These are phyloP conservation scores for Orchestes rusci DNA, from an alignment of 2,888 invertebrate species.

Conservation along the genomic window DNA sequence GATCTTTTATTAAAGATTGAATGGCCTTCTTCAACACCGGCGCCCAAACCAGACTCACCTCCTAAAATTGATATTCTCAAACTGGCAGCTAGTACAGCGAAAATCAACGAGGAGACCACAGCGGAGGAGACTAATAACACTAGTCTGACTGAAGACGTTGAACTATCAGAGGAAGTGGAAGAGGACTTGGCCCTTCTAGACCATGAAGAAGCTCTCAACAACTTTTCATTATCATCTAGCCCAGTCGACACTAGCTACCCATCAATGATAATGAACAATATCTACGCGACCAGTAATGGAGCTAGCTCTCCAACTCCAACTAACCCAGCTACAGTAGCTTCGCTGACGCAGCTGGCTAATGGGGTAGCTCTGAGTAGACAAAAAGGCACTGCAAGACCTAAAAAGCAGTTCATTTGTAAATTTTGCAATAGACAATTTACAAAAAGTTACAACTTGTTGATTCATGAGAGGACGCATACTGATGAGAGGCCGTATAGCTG, in stretches of 20 bases:
- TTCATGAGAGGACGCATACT: constrained; percentile 96
- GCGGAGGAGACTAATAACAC: constrained; percentile 37
- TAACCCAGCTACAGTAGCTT: constrained; percentile 29
- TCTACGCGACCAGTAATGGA: constrained; percentile 48
- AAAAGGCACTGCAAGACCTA: constrained; percentile 51
- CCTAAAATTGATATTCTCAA: constrained; percentile 60
- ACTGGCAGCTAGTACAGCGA: constrained; percentile 48
- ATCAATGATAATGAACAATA: constrained; percentile 62
- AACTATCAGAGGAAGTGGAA: constrained; percentile 63
- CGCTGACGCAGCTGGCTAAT: constrained; percentile 32
- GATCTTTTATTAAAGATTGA: constrained; percentile 14
- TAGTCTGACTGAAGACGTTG: constrained; percentile 52
- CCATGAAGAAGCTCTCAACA: constrained; percentile 53
- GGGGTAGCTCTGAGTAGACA: constrained; percentile 40
- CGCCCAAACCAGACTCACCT: constrained; percentile 8
- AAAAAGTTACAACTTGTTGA: constrained; percentile 93
- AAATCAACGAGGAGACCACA: constrained; percentile 38
- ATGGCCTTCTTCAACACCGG: constrained; percentile 9
- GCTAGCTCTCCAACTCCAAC: constrained; percentile 34
- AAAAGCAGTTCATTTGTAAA: constrained; percentile 92
- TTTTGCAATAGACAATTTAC: constrained; percentile 97
- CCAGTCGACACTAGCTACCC: constrained; percentile 62
- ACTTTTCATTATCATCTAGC: constrained; percentile 53
- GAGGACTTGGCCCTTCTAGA: constrained; percentile 69
- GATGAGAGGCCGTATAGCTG: constrained; percentile 97